phyloP scores from a whole-genome alignment of 2,888 invertebrate genomes.

The Oligia fasciuncula region DNA sequence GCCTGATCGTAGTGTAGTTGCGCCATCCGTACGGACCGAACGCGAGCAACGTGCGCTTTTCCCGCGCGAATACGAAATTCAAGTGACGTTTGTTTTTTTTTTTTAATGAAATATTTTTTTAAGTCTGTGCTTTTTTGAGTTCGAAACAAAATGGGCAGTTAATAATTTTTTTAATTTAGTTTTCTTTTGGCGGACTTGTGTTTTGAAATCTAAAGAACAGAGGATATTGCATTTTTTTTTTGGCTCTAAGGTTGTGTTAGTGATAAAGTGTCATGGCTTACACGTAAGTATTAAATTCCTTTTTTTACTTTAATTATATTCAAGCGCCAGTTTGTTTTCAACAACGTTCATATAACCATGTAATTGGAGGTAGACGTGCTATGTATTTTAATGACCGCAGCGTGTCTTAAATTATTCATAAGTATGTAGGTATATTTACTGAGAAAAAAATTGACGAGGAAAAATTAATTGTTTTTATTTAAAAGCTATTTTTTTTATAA shows the following conservation, averaged over 20 bases:
- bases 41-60: conserved; percentile 69
- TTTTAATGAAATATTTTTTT: background rate
- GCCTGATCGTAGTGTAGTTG: conserved; percentile 72
- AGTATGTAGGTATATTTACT: background rate
- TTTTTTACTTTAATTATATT: conserved; percentile 42
- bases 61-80: conserved; percentile 72
- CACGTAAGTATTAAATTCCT: conserved; percentile 53
- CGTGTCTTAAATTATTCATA: background rate
- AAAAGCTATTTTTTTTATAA: background rate
- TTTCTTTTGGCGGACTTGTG: conserved; percentile 38
- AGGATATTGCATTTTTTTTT: conserved; percentile 49
- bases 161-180: conserved; percentile 17
- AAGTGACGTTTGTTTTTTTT: conserved; percentile 46
- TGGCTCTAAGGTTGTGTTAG: conserved; percentile 56
- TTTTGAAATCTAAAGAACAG: conserved; percentile 37
- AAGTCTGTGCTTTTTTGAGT: conserved; percentile 38
- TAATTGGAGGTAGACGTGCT: conserved; percentile 34
- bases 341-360: conserved; percentile 26
- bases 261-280: conserved; percentile 63
- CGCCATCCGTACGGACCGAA: conserved; percentile 69
- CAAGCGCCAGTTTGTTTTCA: conserved; percentile 23
- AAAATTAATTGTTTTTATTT: background rate
- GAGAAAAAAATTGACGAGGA: background rate
- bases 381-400: conserved; percentile 27
- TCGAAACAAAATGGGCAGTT: conserved; percentile 55